Percentiles rank a stretch among this genome's conserved stretches.
These are phyloP conservation scores for Apodemus sylvaticus DNA, from an alignment of 2,113 vertebrate species.

Conservation along the genomic window DNA sequence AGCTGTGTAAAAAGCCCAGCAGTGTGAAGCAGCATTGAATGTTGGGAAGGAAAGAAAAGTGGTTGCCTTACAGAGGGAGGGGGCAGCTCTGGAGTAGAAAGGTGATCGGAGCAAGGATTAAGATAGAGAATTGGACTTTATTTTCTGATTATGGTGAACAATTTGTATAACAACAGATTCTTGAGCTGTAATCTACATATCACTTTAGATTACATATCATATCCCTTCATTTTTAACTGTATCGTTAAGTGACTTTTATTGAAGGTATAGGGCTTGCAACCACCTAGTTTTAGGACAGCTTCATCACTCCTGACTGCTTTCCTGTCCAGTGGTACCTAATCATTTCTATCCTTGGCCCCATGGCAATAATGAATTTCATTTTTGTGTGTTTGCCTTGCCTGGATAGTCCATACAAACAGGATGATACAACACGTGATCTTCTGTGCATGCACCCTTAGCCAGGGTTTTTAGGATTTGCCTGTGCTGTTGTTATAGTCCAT, in stretches of 20 bases:
- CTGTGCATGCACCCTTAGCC: neutral
- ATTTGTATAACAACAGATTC: neutral
- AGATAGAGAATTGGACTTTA: neutral
- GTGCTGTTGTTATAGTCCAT: neutral
- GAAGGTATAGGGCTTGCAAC: neutral
- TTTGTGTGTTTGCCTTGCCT: neutral
- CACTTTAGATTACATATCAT: neutral
- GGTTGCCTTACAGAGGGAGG: too few species aligned
- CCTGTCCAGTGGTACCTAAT: neutral
- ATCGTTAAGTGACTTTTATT: neutral
- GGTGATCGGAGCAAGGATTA: neutral
- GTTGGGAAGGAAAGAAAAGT: neutral
- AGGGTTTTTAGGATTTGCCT: neutral
- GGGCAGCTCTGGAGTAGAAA: neutral
- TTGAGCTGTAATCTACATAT: neutral
- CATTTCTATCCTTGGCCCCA: neutral
- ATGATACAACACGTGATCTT: neutral
- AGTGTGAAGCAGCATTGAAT: neutral
- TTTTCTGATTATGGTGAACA: neutral
- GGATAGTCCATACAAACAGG: neutral
- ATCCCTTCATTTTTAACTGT: slow-evolving; percentile 1
- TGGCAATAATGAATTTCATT: neutral
- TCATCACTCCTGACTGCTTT: neutral
- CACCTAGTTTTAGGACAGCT: neutral
- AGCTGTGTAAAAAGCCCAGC: neutral